A percentile compares a stretch with the other conserved stretches of the same genome.
phyloP scores from a whole-genome alignment of 2,888 invertebrate genomes.

The Trachelus troglodyta region DNA sequence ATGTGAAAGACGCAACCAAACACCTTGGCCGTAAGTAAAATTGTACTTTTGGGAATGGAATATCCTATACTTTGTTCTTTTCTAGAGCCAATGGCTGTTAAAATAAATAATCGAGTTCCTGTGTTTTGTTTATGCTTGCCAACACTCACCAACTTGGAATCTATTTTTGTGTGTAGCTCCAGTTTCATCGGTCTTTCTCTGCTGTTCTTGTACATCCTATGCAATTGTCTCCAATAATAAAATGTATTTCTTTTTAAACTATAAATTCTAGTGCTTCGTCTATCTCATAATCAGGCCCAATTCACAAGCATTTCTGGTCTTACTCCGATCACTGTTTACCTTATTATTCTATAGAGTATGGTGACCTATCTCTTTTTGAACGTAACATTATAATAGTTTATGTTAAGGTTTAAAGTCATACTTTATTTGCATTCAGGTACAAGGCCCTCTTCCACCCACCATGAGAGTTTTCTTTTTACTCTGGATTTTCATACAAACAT shows the following conservation, averaged over 20 bases:
- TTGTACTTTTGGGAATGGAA: neutral
- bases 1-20: conserved; percentile 23
- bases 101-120: conserved; percentile 2
- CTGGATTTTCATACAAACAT: conserved; percentile 44
- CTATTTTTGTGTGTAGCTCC: neutral
- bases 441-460: conserved; percentile 29
- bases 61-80: neutral
- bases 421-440: conserved; percentile 15
- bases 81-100: neutral
- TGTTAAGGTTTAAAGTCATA: neutral
- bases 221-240: neutral
- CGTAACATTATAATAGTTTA: neutral
- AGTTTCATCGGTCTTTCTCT: neutral
- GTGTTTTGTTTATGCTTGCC: conserved; percentile 4
- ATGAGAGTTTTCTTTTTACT: conserved; percentile 44
- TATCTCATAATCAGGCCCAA: neutral
- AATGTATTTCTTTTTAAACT: neutral
- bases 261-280: neutral
- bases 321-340: neutral
- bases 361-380: neutral
- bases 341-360: neutral
- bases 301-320: neutral
- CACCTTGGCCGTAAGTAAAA: conserved; percentile 12
- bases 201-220: neutral
- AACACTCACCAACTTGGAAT: neutral